phyloP scores from a whole-genome alignment of 2,113 vertebrate species.

The Neofelis nebulosa region DNA sequence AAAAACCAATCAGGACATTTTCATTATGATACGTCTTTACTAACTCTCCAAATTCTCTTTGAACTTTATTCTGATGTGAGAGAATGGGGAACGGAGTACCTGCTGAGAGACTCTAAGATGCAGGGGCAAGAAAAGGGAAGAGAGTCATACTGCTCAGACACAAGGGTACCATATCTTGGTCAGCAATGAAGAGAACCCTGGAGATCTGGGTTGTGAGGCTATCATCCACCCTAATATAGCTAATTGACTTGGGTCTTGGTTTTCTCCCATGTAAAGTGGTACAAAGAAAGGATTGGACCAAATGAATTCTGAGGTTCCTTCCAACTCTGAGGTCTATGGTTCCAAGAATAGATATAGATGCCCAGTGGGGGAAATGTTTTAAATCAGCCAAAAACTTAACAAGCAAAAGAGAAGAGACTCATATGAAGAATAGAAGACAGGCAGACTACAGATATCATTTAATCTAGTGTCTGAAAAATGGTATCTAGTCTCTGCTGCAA shows the following conservation, averaged over 20 bases:
- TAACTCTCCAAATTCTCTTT: neutral
- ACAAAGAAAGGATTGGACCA: neutral
- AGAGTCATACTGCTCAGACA: neutral
- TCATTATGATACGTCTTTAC: neutral
- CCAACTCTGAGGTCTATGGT: neutral
- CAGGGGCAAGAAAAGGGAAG: neutral
- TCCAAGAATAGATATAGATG: neutral
- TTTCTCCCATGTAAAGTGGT: neutral
- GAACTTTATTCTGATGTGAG: slow-evolving; percentile 36
- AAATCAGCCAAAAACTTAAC: neutral
- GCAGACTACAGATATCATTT: neutral
- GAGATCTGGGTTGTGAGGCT: neutral
- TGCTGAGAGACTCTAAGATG: neutral
- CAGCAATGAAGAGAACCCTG: neutral
- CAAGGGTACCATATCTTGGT: neutral
- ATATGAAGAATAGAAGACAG: neutral
- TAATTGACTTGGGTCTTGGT: neutral
- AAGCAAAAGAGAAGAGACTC: neutral
- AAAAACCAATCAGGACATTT: neutral
- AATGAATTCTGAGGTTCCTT: neutral
- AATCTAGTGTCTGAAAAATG: neutral
- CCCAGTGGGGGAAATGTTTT: neutral
- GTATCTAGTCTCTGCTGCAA: neutral
- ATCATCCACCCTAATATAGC: neutral
- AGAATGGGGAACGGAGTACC: neutral